Evolutionary conservation across 2,113 vertebrate genomes (phyloP), one percentile per base, ranked within the genome.

Genomic region (Galemys pyrenaicus): DNA sequence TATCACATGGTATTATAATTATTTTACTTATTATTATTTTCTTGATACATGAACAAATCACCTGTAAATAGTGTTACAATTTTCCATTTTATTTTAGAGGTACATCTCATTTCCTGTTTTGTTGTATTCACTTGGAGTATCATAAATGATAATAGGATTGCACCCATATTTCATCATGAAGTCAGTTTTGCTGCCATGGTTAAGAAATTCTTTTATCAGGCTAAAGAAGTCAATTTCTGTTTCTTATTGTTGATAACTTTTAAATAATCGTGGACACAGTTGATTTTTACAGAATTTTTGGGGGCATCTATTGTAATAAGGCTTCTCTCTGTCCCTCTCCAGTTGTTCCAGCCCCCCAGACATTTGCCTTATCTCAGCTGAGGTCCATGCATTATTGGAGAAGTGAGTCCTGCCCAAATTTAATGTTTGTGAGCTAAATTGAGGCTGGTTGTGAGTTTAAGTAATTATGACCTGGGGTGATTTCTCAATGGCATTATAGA

Each of bases 41-140:
- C 64, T 91, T 68, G 19, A 3, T n/a, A 24, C 9, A 51, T 20
- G 28, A 74, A 75, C 3, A 17, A 30, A 37, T 71, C 37, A 70
- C 10, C 67, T 81, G 37, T n/a, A 89, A 81, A 81, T 22, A 81
- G 77, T 81, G 71, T 41, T 32, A n/a, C 9, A 35, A 16, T 73
- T 95, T 89, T 54, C 6, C 58, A 17, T 44, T 67, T 86, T 32
- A 80, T 58, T 65, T 88, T 41, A 20, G 64, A 32, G 35, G 89
- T 58, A 41, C n/a, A 58, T 28, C 19, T 65, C 12, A 51, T 71
- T 92, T 60, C 13, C 70, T 90, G 8, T 41, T 65, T 58, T 88
- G 64, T 60, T 91, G 24, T 67, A 35, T 67, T 82, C 65, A 30
- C 64, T 92, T 92, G 6, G 16, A 92, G 24, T 73, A 93, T 77